Percentiles rank a stretch among this genome's conserved stretches.
These are phyloP conservation scores for Drosophila rubida DNA, from an alignment of 2,888 invertebrate species.

Conservation along the genomic window DNA sequence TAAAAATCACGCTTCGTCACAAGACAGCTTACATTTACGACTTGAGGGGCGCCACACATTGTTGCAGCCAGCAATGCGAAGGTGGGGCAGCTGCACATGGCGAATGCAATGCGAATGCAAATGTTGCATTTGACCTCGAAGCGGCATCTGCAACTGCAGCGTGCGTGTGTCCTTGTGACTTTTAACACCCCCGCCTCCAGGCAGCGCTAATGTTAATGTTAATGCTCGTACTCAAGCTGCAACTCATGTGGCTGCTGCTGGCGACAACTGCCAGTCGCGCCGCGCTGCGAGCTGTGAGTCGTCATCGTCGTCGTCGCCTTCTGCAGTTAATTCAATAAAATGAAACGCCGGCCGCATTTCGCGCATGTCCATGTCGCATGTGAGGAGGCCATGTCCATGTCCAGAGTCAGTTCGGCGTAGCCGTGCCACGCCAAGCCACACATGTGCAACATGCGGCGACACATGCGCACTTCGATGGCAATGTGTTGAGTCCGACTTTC, in stretches of 20 bases:
- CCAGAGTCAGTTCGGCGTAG: conserved; percentile 52
- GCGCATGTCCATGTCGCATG: conserved; percentile 52
- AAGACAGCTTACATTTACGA: conserved; percentile 60
- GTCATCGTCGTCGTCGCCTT: conserved; percentile 41
- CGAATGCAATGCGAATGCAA: conserved; percentile 38
- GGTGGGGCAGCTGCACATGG: conserved; percentile 35
- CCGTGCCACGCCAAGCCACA: conserved; percentile 52
- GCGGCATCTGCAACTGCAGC: conserved; percentile 41
- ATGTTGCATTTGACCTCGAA: conserved; percentile 58
- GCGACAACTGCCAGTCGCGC: conserved; percentile 18
- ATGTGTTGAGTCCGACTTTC: conserved; percentile 70
- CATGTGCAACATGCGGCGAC: conserved; percentile 78
- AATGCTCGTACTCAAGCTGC: background rate
- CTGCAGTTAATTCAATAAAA: conserved; percentile 69
- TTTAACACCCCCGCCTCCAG: conserved; percentile 70
- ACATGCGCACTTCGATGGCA: conserved; percentile 46
- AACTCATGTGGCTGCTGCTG: background rate
- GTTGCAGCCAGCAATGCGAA: conserved; percentile 52
- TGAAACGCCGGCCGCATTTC: conserved; percentile 64
- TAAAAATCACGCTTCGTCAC: conserved; percentile 72
- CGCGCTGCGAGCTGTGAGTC: conserved; percentile 6
- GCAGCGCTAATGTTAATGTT: background rate
- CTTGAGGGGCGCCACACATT: conserved; percentile 68
- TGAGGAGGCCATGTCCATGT: conserved; percentile 37
- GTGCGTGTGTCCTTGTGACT: conserved; percentile 76